Evolutionary conservation across 2,113 vertebrate genomes (phyloP).

Genomic region (Microtus oregoni): DNA sequence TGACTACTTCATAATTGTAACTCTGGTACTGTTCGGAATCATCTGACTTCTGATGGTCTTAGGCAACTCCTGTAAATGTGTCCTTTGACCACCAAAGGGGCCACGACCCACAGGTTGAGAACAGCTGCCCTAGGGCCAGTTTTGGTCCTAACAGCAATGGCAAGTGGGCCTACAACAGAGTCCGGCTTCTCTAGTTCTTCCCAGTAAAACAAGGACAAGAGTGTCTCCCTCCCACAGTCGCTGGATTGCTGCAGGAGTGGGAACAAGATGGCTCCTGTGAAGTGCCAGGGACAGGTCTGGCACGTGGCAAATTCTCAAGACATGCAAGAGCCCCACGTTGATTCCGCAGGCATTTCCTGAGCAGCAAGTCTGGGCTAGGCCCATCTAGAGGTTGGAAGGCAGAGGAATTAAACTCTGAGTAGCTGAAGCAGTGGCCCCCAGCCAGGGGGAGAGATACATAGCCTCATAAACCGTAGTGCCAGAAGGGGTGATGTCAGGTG

Average conservation of each 20-base stretch:
- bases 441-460: slow-evolving; percentile 34
- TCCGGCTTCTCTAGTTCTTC: slow-evolving; percentile 15
- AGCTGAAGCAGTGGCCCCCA: not conserved
- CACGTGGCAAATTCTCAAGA: slow-evolving; percentile 70
- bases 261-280: slow-evolving; percentile 60
- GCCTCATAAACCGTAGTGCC: slow-evolving; percentile 34
- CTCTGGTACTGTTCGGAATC: not conserved
- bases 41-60: not conserved
- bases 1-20: not conserved
- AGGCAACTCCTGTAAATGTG: not conserved
- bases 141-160: not conserved
- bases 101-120: not conserved
- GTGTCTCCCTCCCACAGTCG: slow-evolving; percentile 49
- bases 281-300: slow-evolving; percentile 36
- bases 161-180: not conserved
- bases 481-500: slow-evolving; percentile 33
- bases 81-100: no score
- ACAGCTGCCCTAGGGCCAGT: not conserved
- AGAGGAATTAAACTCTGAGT: slow-evolving; percentile 59
- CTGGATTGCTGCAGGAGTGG: slow-evolving; percentile 4
- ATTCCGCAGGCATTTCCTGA: slow-evolving; percentile 78
- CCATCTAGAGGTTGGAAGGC: slow-evolving; percentile 18
- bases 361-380: not conserved
- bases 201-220: slow-evolving; percentile 28
- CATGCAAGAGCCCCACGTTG: slow-evolving; percentile 34